Evolutionary conservation across 2,888 invertebrate species (phyloP), one percentile per base, ranked within the genome.

Genomic region (Endotricha flammealis): DNA sequence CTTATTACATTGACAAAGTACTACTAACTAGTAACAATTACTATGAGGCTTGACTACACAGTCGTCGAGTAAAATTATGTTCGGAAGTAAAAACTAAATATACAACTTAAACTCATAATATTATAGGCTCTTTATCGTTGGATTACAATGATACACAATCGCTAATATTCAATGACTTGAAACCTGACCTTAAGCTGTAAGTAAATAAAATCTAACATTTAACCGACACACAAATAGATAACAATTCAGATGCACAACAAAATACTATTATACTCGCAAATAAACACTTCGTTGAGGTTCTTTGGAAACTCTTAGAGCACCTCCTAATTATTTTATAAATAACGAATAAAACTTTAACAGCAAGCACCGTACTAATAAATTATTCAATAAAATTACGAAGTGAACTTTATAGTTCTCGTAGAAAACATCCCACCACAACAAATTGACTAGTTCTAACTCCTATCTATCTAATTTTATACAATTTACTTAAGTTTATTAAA

Each of bases 401-500:
- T 73, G 64, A 76, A 73, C 65, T 62, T 66, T 67, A 44, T 42
- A 78, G 73, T 67, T 74, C 72, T 75, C 67, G 72, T 83, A 83
- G 82, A 81, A 83, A 83, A 80, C 64, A 61, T 77, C 61, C 61
- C 80, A 78, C 78, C 81, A 79, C 75, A 81, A 77, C 75, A 78
- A 83, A 85, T 85, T 85, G 81, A 85, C 86, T 85, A 85, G 79
- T 68, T 73, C 83, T 83, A 85, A 73, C 53, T 60, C 67, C 80
- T 83, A 83, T 68, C 77, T 81, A 78, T 63, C 61, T 68, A 71
- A 62, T 61, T 69, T 62, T 73, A 70, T 65, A 70, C 63, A 65
- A 31, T 60, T 74, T 53, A 61, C 41, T 51, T 76, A 75, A 70
- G 70, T 77, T 77, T 61, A 76, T 67, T 67, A 70, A 72, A 77